These are phyloP conservation scores for Poicephalus gulielmi DNA, from an alignment of 2,113 vertebrate genomes.

Conservation along the genomic window DNA sequence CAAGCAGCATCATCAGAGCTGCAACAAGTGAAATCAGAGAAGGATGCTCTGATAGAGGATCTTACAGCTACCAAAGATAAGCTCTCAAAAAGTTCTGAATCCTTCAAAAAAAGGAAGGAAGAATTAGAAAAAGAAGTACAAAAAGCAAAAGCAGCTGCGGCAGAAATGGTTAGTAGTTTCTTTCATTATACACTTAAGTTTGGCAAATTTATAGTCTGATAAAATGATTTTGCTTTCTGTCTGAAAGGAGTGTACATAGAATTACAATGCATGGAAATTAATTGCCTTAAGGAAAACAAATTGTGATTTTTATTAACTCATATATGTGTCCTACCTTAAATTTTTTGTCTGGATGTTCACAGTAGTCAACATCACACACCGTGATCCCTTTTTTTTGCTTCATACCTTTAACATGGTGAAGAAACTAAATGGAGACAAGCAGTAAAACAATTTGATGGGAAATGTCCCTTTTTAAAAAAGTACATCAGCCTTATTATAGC, in stretches of 20 bases:
- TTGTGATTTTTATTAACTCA: background rate
- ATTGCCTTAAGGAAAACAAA: background rate
- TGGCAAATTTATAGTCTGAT: background rate
- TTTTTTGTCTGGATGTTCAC: background rate
- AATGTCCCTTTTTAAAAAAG: background rate
- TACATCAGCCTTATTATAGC: background rate
- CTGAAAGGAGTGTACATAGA: background rate
- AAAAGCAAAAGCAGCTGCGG: slow-evolving; percentile 77
- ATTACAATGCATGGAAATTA: background rate
- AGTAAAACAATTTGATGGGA: background rate
- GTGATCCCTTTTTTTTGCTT: background rate
- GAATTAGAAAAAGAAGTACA: slow-evolving; percentile 88
- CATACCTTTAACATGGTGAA: background rate
- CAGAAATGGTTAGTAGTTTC: slow-evolving; percentile 83
- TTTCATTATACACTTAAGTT: background rate
- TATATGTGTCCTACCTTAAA: background rate
- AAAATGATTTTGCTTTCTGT: background rate
- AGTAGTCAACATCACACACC: background rate
- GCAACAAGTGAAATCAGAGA: slow-evolving; percentile 80
- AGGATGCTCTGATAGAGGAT: slow-evolving; percentile 81
- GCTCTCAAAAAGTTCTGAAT: slow-evolving; percentile 78
- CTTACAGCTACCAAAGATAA: slow-evolving; percentile 80
- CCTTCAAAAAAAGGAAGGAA: slow-evolving; percentile 81
- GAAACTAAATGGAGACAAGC: background rate
- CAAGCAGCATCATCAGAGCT: slow-evolving; percentile 75